Base-by-base conservation (phyloP, 2,113 vertebrate genomes). In the Tupaia tana region DNA sequence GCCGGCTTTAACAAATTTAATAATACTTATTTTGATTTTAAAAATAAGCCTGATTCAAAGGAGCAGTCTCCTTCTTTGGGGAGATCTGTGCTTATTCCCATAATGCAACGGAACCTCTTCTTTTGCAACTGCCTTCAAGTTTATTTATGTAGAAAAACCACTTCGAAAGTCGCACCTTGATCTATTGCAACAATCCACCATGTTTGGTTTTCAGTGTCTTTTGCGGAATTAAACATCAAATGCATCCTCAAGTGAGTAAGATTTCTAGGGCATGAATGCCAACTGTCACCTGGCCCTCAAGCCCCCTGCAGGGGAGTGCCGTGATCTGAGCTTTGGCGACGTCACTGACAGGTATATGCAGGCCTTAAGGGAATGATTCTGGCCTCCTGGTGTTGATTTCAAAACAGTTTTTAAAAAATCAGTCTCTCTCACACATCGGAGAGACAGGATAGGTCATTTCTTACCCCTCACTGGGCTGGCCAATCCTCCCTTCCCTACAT, bases 151-250 rank as follows among this genome's bases (percentile, higher is more conserved):
- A 66, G 56, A 24, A 78, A 82, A 85, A 79, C 27, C 27, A 6
- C 43, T 91, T 91, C 52, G 43, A 75, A 92, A 88, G 20, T 75
- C 11, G 34, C 63, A 73, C 20, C 52, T 90, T 95, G 80, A 89
- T 84, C 58, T 84, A 91, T 80, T 73, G 43, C 43, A 43, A 43
- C 43, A 69, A 77, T 94, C 27, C 4, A 80, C 82, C 7, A 0
- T 31, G 29, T 94, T 63, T 67, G 27, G 31, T 70, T 74, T 85
- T 74, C 14, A 85, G 22, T 89, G 25, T 54, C 64, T 90, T 93
- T 66, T 71, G 25, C 64, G 71, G 20, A 31, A 56, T 86, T 86
- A 90, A 94, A 74, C 91, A 74, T 91, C 52, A 91, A 86, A 95
- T 74, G 73, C 15, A 24, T 43, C 66, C 34, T 90, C 82, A 84